phyloP scores from a whole-genome alignment of 1,140 invertebrate genomes.

The Ridgeia piscesae region DNA sequence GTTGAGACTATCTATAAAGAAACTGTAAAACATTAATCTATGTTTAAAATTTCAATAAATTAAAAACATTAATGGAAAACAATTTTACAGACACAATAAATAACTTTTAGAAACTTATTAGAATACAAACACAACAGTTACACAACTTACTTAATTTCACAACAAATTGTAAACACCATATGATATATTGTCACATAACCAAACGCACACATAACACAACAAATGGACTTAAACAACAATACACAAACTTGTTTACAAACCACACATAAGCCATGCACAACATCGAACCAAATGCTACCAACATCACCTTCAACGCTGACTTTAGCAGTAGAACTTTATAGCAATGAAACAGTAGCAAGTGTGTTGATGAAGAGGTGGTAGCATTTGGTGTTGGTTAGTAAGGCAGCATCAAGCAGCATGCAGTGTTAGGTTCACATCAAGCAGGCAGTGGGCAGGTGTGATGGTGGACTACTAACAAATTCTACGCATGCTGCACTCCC shows the following conservation, averaged over 20 bases:
- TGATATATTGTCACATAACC: background rate
- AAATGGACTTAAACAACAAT: background rate
- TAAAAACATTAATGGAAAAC: background rate
- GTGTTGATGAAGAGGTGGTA: background rate
- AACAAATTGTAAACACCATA: background rate
- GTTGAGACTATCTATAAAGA: no score
- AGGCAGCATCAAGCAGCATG: background rate
- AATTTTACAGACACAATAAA: background rate
- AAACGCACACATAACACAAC: background rate
- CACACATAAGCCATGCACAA: background rate
- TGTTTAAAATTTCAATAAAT: background rate
- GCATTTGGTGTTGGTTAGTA: background rate
- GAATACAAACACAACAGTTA: background rate
- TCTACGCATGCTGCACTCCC: background rate
- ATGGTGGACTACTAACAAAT: no score
- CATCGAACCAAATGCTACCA: background rate
- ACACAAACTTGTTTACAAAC: background rate
- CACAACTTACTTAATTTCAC: background rate
- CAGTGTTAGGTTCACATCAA: no score
- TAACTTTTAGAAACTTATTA: background rate
- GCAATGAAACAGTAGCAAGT: background rate
- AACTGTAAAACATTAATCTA: background rate
- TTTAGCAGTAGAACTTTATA: background rate
- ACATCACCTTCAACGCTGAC: background rate
- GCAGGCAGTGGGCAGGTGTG: background rate